Conservation (phyloP, 2,888 invertebrate species). For the Nemapogon koenigi region DNA sequence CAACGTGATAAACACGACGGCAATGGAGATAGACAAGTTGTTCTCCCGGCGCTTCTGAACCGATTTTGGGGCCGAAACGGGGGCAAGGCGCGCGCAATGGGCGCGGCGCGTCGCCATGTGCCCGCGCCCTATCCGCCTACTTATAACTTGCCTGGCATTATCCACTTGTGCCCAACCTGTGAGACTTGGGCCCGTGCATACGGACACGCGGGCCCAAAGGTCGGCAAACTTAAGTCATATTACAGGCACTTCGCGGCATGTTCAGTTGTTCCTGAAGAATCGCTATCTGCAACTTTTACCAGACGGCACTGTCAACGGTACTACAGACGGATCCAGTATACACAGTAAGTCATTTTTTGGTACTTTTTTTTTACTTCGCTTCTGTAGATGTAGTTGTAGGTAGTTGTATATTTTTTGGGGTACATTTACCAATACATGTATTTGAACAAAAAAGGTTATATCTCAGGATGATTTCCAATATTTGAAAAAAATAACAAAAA, state of each 20-base stretch:
- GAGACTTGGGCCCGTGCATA: slow-evolving; percentile 43
- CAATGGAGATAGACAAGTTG: too few species aligned
- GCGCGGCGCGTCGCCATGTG: slow-evolving; percentile 21
- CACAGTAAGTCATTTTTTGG: slow-evolving; percentile 75
- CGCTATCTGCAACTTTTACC: slow-evolving; percentile 82
- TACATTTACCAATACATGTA: too few species aligned
- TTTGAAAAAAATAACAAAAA: too few species aligned
- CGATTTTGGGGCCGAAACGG: slow-evolving; percentile 54
- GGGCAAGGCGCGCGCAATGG: slow-evolving; percentile 32
- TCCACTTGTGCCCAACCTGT: slow-evolving; percentile 45
- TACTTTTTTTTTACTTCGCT: too few species aligned
- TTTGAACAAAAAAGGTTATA: too few species aligned
- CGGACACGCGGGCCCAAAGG: slow-evolving; percentile 72
- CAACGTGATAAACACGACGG: too few species aligned
- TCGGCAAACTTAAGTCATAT: slow-evolving; percentile 83
- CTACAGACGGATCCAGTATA: slow-evolving; percentile 79
- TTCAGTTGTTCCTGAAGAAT: slow-evolving; percentile 86
- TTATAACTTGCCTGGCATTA: slow-evolving; percentile 45
- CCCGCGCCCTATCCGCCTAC: slow-evolving; percentile 55
- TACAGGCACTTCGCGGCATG: slow-evolving; percentile 79
- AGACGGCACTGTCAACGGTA: slow-evolving; percentile 86
- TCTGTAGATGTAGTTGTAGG: too few species aligned
- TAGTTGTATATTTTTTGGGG: too few species aligned
- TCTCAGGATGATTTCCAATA: too few species aligned
- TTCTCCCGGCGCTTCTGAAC: too few species aligned